Evolutionary conservation across 2,888 invertebrate species (phyloP).

Genomic region (Pyrrhosoma nymphula): DNA sequence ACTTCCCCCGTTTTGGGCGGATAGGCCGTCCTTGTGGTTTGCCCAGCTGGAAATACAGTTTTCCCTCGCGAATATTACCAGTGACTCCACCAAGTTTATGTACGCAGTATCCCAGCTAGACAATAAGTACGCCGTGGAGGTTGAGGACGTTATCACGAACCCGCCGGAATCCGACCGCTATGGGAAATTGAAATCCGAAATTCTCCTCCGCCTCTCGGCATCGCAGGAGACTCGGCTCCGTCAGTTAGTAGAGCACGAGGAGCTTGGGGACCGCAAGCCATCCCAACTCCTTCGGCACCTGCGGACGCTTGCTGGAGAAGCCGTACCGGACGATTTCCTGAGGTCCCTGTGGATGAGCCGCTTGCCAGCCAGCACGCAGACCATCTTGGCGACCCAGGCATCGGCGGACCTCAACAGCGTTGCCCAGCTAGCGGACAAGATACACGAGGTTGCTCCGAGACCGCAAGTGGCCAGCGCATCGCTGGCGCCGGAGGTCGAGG

Average conservation of each 20-base stretch:
- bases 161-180: constrained; percentile 18
- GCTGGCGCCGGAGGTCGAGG: neutral
- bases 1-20: constrained; percentile 66
- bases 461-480: neutral
- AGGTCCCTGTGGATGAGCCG: neutral
- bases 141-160: constrained; percentile 64
- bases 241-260: neutral
- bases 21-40: constrained; percentile 58
- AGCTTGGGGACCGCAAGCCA: constrained; percentile 71
- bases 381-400: neutral
- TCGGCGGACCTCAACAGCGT: neutral
- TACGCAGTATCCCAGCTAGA: constrained; percentile 38
- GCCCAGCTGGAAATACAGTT: constrained; percentile 57
- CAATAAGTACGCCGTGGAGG: neutral
- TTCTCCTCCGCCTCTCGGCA: neutral
- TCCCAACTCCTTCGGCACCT: constrained; percentile 73
- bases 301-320: neutral
- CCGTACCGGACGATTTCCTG: constrained; percentile 10
- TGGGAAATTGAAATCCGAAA: neutral
- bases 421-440: neutral
- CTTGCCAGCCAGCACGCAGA: neutral
- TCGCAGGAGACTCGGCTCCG: neutral
- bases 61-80: neutral
- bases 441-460: neutral
- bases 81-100: constrained; percentile 43